Percentiles rank a stretch among this genome's conserved stretches.
Evolutionary conservation across 2,113 vertebrate species (phyloP).

Genomic region (Cryptomyrus ogoouensis): DNA sequence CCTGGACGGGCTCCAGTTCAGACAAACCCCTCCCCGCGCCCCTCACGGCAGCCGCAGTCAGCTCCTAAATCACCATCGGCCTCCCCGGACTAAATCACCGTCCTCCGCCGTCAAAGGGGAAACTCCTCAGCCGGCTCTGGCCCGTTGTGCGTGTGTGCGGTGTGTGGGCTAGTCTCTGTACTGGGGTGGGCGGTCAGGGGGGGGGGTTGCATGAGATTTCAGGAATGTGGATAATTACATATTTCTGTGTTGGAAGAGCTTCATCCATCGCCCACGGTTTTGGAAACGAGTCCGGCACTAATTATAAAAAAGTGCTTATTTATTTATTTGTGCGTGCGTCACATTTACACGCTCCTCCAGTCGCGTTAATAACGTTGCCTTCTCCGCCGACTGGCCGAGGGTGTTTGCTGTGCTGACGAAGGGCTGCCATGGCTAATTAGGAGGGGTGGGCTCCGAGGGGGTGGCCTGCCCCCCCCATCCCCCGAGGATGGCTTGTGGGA

Average conservation of each 20-base stretch:
- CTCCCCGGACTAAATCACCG: not conserved
- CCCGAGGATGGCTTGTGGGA: not conserved
- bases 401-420: not conserved
- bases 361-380: not conserved
- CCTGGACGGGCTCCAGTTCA: conserved; percentile 10
- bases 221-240: conserved; percentile 24
- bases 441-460: not conserved
- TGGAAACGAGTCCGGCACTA: not conserved
- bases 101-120: not conserved
- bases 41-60: not conserved
- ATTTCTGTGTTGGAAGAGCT: not conserved
- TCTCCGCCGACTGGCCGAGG: not conserved
- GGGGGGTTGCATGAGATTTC: not conserved
- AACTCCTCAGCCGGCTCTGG: not conserved
- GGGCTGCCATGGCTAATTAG: not conserved
- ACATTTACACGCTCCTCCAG: not conserved
- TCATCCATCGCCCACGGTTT: not conserved
- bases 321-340: not conserved
- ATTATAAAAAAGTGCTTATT: not conserved
- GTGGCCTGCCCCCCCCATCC: not conserved
- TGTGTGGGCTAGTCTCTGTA: not conserved
- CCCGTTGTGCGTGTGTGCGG: not conserved
- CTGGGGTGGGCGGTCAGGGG: not conserved
- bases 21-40: conserved; percentile 2
- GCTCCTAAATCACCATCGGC: conserved; percentile 7